phyloP scores from a whole-genome alignment of 2,113 vertebrate species.

The Oceanodroma tethys region DNA sequence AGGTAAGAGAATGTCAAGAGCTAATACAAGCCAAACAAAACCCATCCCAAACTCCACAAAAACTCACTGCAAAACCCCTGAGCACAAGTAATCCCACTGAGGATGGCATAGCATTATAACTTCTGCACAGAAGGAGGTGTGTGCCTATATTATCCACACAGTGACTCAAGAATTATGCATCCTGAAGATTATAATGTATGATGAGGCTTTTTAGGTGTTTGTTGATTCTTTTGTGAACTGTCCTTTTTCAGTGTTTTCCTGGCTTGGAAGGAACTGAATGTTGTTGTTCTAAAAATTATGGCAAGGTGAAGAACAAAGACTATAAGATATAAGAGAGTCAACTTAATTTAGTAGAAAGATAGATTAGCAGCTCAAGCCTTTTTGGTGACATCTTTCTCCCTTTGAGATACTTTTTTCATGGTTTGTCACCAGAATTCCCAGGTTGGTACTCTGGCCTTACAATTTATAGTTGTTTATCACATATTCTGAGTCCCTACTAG shows the following conservation, averaged over 20 bases:
- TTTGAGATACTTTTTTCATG: slow-evolving; percentile 9
- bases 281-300: neutral
- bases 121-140: neutral
- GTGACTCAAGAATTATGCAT: neutral
- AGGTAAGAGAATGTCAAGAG: slow-evolving; percentile 75
- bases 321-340: neutral
- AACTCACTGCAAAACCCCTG: neutral
- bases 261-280: neutral
- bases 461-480: slow-evolving; percentile 56
- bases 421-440: slow-evolving; percentile 45
- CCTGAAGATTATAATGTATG: neutral
- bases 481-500: slow-evolving; percentile 10
- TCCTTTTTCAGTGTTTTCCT: neutral
- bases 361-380: slow-evolving; percentile 1
- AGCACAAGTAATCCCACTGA: neutral
- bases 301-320: neutral
- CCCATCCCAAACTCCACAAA: neutral
- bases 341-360: slow-evolving; percentile 25
- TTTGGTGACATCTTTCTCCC: slow-evolving; percentile 41
- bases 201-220: neutral
- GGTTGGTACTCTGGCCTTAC: neutral
- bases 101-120: neutral
- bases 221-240: neutral
- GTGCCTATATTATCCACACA: neutral
- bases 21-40: neutral